Evolutionary conservation across 2,888 invertebrate species (phyloP).

Genomic region (Cephus nigrinus): DNA sequence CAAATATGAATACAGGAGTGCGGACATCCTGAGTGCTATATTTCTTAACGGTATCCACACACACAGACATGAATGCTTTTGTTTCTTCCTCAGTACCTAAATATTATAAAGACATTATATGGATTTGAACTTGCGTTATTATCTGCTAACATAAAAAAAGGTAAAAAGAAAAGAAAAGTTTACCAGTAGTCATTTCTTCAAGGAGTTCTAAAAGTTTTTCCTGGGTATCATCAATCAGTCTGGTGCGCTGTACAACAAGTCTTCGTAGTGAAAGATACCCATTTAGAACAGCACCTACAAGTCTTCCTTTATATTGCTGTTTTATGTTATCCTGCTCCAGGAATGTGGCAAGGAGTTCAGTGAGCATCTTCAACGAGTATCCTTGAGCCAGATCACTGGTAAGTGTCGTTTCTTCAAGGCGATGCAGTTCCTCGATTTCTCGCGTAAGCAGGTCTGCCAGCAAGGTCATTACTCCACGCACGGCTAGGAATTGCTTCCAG

Average conservation of each 20-base stretch:
- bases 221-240: slow-evolving; percentile 96
- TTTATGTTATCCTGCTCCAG: slow-evolving; percentile 88
- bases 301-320: slow-evolving; percentile 87
- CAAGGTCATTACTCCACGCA: slow-evolving; percentile 85
- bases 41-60: slow-evolving; percentile 94
- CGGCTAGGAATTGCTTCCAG: slow-evolving; percentile 93
- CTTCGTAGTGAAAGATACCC: slow-evolving; percentile 92
- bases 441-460: slow-evolving; percentile 87
- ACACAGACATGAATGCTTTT: slow-evolving; percentile 96
- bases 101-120: slow-evolving; percentile 3
- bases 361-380: slow-evolving; percentile 89
- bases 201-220: slow-evolving; percentile 91
- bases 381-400: slow-evolving; percentile 96
- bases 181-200: slow-evolving; percentile 94
- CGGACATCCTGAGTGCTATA: slow-evolving; percentile 91
- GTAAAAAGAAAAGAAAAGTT: slow-evolving; percentile 20
- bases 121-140: neutral
- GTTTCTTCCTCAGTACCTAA: slow-evolving; percentile 94
- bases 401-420: slow-evolving; percentile 90
- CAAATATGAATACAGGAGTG: slow-evolving; percentile 98
- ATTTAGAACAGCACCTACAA: slow-evolving; percentile 91
- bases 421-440: slow-evolving; percentile 90
- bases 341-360: slow-evolving; percentile 89
- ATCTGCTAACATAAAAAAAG: neutral
- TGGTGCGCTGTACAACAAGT: slow-evolving; percentile 92